Percentiles rank a stretch among this genome's conserved stretches.
Conservation (phyloP, 2,888 invertebrate species). For the Protonemura montana region DNA sequence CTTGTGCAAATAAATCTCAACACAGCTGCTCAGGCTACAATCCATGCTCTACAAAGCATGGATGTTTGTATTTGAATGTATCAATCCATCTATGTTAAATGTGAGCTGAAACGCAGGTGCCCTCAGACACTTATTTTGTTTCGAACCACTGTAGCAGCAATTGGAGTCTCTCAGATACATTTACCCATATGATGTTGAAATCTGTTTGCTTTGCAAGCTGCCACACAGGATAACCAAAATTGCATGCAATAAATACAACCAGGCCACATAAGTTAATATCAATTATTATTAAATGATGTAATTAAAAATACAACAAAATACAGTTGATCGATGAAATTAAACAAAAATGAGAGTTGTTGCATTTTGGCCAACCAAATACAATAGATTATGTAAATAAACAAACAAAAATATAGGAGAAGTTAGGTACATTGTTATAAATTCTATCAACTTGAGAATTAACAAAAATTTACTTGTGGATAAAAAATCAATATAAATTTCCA, state of each 20-base stretch:
- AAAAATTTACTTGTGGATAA: background rate
- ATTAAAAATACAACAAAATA: slow-evolving; percentile 15
- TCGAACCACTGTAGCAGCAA: background rate
- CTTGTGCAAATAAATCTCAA: background rate
- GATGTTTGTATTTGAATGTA: no score
- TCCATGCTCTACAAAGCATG: background rate
- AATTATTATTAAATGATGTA: slow-evolving; percentile 24
- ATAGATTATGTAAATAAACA: background rate
- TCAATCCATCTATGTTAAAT: background rate
- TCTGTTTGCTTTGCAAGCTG: background rate
- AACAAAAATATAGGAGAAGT: background rate
- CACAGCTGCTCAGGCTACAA: background rate
- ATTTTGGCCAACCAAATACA: background rate
- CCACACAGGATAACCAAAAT: background rate
- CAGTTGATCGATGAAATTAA: slow-evolving; percentile 12
- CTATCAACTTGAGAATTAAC: background rate
- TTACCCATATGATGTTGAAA: background rate
- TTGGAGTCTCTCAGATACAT: background rate
- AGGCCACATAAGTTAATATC: slow-evolving; percentile 22
- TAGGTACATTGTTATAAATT: background rate
- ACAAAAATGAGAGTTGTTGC: background rate
- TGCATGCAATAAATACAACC: slow-evolving; percentile 1
- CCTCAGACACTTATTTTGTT: background rate
- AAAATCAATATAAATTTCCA: background rate
- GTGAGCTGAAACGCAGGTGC: background rate